Evolutionary conservation across 2,797 vertebrate species (phyloP).

Genomic region (Myoxocephalus aenaeus): DNA sequence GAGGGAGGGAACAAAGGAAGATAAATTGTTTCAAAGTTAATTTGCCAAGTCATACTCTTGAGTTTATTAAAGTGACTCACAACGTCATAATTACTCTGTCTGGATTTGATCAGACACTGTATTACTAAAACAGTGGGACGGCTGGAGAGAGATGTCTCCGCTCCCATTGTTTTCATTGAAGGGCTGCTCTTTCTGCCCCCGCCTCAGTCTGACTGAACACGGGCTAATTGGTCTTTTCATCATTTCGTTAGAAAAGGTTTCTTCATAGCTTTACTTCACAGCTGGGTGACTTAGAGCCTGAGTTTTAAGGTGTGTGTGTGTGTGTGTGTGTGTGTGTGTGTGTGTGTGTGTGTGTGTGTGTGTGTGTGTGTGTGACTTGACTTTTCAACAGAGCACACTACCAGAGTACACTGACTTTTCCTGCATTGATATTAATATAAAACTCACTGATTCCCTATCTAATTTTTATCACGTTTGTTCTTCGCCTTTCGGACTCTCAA

Average conservation of each 20-base stretch:
- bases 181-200: constrained; percentile 15
- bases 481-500: not conserved
- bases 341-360: not conserved
- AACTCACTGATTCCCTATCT: not conserved
- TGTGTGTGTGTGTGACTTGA: not conserved
- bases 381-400: not conserved
- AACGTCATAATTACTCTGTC: constrained; percentile 58
- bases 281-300: not conserved
- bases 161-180: constrained; percentile 18
- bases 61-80: constrained; percentile 66
- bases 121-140: constrained; percentile 25
- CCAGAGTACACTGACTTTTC: not conserved
- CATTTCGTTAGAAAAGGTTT: not conserved
- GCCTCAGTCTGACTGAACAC: not conserved
- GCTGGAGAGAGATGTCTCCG: constrained; percentile 14
- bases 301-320: constrained; percentile 1
- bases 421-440: not conserved
- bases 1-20: constrained; percentile 8
- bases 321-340: not conserved
- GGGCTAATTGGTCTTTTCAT: constrained; percentile 24
- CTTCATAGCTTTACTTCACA: not conserved
- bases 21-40: constrained; percentile 49
- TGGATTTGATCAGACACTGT: constrained; percentile 45
- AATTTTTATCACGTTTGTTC: not conserved
- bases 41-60: constrained; percentile 47